A percentile compares a stretch with the other conserved stretches of the same genome.
Evolutionary conservation across 2,888 invertebrate genomes (phyloP).

Genomic region (Chaitophorus viminalis): DNA sequence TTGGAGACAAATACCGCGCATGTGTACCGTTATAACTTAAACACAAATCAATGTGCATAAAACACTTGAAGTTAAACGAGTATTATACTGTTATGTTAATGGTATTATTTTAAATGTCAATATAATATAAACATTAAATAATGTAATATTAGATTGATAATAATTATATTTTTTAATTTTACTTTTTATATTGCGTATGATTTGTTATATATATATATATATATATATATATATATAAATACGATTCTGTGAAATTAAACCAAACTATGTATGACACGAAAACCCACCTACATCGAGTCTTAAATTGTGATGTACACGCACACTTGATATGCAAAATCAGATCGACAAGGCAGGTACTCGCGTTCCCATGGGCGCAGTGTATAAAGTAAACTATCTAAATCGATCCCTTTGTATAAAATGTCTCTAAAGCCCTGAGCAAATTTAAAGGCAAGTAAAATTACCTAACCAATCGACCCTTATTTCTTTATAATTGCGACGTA

Average conservation of each 20-base stretch:
- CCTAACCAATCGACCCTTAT: constrained; percentile 1
- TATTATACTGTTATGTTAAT: too few relatives aligned
- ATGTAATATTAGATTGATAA: too few relatives aligned
- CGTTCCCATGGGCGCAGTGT: constrained; percentile 31
- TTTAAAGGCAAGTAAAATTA: constrained; percentile 27
- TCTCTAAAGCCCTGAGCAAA: constrained; percentile 39
- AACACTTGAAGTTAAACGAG: too few relatives aligned
- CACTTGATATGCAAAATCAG: constrained; percentile 46
- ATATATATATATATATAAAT: too few relatives aligned
- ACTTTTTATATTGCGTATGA: too few relatives aligned
- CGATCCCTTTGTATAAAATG: constrained; percentile 45
- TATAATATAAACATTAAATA: too few relatives aligned
- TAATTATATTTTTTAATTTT: too few relatives aligned
- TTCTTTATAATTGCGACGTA: background rate
- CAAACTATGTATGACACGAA: background rate
- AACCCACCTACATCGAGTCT: background rate
- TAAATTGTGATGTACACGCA: background rate
- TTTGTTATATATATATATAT: background rate
- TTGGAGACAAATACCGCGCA: too few relatives aligned
- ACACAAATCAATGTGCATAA: too few relatives aligned
- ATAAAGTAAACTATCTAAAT: constrained; percentile 28
- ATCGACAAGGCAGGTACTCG: constrained; percentile 19
- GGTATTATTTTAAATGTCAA: too few relatives aligned
- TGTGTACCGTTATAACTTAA: too few relatives aligned
- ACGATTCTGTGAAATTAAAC: background rate